These are phyloP conservation scores for Elephantulus edwardii DNA, from an alignment of 2,113 vertebrate genomes.

Conservation along the genomic window DNA sequence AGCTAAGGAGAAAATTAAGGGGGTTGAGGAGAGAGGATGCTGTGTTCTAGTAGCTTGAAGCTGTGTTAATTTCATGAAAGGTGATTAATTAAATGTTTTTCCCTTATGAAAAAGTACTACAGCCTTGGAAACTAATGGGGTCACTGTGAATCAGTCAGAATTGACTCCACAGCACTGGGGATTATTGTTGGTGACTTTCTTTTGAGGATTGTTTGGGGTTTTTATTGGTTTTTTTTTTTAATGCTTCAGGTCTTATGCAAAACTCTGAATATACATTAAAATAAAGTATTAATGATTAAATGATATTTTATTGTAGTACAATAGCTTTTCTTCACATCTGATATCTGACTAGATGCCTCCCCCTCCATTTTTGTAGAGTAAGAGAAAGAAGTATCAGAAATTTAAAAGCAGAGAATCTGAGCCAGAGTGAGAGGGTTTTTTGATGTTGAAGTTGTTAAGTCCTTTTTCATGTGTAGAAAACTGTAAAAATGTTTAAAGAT, in stretches of 20 bases:
- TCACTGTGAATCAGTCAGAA: too few relatives aligned
- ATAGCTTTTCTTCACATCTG: not conserved
- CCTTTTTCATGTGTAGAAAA: conserved; percentile 71
- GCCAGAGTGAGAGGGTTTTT: not conserved
- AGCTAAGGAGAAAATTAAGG: too few relatives aligned
- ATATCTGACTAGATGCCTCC: not conserved
- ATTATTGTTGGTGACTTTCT: too few relatives aligned
- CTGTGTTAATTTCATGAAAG: too few relatives aligned
- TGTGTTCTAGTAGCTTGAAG: too few relatives aligned
- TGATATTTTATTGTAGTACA: not conserved
- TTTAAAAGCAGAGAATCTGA: not conserved
- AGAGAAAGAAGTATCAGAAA: not conserved
- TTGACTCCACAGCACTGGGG: too few relatives aligned
- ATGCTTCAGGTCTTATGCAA: not conserved
- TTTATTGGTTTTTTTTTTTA: too few relatives aligned
- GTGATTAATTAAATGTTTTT: too few relatives aligned
- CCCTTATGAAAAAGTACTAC: too few relatives aligned
- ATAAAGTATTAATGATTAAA: not conserved
- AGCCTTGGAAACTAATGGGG: too few relatives aligned
- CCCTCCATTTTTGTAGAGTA: not conserved
- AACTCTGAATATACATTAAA: not conserved
- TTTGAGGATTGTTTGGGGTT: too few relatives aligned
- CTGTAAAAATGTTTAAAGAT: conserved; percentile 64
- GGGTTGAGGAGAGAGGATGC: too few relatives aligned
- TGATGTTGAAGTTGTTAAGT: conserved; percentile 24